Conservation (phyloP, 2,797 vertebrate species). For the Clarias pachynema region DNA sequence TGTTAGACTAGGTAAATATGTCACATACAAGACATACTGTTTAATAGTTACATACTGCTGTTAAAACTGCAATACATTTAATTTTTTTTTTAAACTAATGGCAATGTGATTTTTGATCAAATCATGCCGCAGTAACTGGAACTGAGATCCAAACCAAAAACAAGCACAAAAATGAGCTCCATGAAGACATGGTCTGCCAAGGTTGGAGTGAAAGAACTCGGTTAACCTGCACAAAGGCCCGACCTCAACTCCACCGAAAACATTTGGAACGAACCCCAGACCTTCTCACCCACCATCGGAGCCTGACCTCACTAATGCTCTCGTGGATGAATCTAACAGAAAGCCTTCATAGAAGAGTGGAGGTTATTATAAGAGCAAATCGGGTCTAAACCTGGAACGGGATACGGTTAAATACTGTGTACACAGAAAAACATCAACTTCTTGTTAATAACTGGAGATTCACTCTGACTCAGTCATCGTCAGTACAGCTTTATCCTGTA, state of each 20-base stretch:
- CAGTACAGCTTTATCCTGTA: too few species aligned
- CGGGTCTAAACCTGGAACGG: neutral
- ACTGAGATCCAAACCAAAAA: too few species aligned
- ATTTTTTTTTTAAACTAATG: too few species aligned
- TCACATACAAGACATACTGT: too few species aligned
- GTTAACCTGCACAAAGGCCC: neutral
- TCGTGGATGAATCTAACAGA: neutral
- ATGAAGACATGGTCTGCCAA: neutral
- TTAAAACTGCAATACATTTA: too few species aligned
- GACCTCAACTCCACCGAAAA: neutral
- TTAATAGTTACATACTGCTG: too few species aligned
- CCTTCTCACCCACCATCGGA: too few species aligned
- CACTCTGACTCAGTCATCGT: too few species aligned
- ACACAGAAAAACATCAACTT: neutral
- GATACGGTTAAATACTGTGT: too few species aligned
- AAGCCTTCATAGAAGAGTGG: neutral
- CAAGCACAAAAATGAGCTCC: neutral
- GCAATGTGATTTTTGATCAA: too few species aligned
- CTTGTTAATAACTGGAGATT: neutral
- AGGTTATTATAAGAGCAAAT: neutral
- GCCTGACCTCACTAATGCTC: neutral
- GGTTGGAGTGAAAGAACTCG: neutral
- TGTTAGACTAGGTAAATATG: too few species aligned
- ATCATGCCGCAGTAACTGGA: too few species aligned
- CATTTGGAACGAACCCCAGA: neutral